Evolutionary conservation across 2,888 invertebrate genomes (phyloP).

Genomic region (Chrysomela aeneicollis): DNA sequence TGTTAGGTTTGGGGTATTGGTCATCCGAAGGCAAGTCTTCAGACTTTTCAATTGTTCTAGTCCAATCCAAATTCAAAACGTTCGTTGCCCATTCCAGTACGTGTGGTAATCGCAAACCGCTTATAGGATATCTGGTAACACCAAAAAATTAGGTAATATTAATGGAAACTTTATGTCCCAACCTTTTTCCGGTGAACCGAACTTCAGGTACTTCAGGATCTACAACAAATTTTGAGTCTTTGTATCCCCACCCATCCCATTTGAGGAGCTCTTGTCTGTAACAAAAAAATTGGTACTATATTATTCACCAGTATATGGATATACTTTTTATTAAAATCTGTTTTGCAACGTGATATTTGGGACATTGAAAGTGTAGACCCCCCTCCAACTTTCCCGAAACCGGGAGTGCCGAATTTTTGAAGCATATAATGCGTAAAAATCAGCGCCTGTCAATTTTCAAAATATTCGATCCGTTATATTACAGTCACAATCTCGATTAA

Average conservation of each 20-base stretch:
- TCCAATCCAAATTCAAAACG: slow-evolving; percentile 73
- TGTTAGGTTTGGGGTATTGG: slow-evolving; percentile 72
- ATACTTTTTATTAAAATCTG: too few relatives aligned
- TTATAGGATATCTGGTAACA: slow-evolving; percentile 74
- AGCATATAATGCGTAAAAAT: too few relatives aligned
- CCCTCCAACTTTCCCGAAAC: too few relatives aligned
- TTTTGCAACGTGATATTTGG: too few relatives aligned
- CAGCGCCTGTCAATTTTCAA: too few relatives aligned
- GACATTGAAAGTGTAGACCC: too few relatives aligned
- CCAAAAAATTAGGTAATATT: background rate
- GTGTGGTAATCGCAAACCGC: slow-evolving; percentile 75
- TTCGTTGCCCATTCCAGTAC: slow-evolving; percentile 82
- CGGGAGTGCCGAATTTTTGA: too few relatives aligned
- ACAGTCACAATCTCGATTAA: too few relatives aligned
- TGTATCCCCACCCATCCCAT: slow-evolving; percentile 99
- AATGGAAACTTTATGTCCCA: too few relatives aligned
- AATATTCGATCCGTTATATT: too few relatives aligned
- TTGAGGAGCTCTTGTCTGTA: slow-evolving; percentile 88
- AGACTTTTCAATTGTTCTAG: slow-evolving; percentile 61
- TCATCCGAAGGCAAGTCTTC: slow-evolving; percentile 64
- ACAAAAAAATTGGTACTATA: too few relatives aligned
- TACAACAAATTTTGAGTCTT: slow-evolving; percentile 86
- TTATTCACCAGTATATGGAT: too few relatives aligned
- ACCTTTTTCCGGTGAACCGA: slow-evolving; percentile 88
- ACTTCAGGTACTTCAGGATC: slow-evolving; percentile 66